Evolutionary conservation across 2,113 vertebrate genomes (phyloP).

Genomic region (Guaruba guarouba): DNA sequence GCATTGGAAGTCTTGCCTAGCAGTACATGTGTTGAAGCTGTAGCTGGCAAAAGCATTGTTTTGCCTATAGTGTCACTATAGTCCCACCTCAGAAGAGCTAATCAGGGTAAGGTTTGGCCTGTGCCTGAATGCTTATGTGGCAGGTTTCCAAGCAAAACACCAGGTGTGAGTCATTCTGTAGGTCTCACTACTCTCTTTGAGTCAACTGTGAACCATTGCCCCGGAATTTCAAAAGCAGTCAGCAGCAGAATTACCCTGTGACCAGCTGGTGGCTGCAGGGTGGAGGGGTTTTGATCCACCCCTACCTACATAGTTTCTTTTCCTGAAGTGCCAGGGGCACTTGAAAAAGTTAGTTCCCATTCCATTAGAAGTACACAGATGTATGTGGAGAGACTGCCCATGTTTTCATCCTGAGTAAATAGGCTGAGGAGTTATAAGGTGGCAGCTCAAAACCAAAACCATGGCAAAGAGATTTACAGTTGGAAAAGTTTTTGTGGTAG

Average conservation of each 20-base stretch:
- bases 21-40: not conserved
- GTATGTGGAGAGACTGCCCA: not conserved
- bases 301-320: not conserved
- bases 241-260: not conserved
- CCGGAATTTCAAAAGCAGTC: not conserved
- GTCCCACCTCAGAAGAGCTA: not conserved
- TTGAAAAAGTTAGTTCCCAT: not conserved
- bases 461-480: not conserved
- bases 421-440: not conserved
- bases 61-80: not conserved
- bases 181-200: not conserved
- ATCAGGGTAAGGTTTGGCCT: not conserved
- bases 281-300: not conserved
- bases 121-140: not conserved
- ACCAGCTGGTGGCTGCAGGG: not conserved
- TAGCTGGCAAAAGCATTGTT: not conserved
- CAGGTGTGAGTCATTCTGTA: conserved; percentile 13
- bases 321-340: not conserved
- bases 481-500: not conserved
- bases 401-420: not conserved
- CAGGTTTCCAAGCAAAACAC: conserved; percentile 37
- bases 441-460: not conserved
- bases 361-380: not conserved
- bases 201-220: not conserved
- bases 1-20: not conserved